Conservation (phyloP, 1,140 invertebrate species). For the Macrobrachium rosenbergii region DNA sequence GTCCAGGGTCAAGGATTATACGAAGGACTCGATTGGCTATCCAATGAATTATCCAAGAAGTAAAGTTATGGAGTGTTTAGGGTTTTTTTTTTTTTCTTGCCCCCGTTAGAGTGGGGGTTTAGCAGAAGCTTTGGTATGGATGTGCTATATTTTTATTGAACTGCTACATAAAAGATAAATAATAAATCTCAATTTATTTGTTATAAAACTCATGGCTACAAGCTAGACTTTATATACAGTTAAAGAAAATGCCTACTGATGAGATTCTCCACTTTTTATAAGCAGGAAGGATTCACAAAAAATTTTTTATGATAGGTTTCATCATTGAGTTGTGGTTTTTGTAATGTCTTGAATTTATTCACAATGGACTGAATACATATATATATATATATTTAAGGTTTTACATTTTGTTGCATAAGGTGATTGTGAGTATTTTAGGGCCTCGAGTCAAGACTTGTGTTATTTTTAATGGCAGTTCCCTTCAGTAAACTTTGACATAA, state of each 20-base stretch:
- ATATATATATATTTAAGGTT: too few relatives aligned
- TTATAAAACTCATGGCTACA: neutral
- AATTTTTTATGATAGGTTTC: too few relatives aligned
- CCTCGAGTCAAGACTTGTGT: too few relatives aligned
- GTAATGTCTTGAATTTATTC: too few relatives aligned
- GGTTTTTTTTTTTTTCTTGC: neutral
- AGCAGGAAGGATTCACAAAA: too few relatives aligned
- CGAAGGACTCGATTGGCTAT: slow-evolving; percentile 99
- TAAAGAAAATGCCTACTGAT: neutral
- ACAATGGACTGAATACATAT: too few relatives aligned
- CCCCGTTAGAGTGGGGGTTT: slow-evolving; percentile 1
- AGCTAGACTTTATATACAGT: neutral
- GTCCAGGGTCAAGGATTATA: slow-evolving; percentile 97
- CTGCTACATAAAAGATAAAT: slow-evolving; percentile 16
- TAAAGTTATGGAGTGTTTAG: slow-evolving; percentile 21
- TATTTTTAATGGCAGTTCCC: too few relatives aligned
- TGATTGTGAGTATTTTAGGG: too few relatives aligned
- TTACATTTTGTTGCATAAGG: too few relatives aligned
- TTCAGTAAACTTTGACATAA: too few relatives aligned
- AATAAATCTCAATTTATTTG: neutral
- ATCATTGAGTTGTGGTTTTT: too few relatives aligned
- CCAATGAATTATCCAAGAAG: slow-evolving; percentile 80
- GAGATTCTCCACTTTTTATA: neutral
- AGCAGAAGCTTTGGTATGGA: slow-evolving; percentile 23
- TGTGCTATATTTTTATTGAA: slow-evolving; percentile 26